Base-by-base conservation (phyloP, 2,888 invertebrate species). In the Hypomecis punctinalis region DNA sequence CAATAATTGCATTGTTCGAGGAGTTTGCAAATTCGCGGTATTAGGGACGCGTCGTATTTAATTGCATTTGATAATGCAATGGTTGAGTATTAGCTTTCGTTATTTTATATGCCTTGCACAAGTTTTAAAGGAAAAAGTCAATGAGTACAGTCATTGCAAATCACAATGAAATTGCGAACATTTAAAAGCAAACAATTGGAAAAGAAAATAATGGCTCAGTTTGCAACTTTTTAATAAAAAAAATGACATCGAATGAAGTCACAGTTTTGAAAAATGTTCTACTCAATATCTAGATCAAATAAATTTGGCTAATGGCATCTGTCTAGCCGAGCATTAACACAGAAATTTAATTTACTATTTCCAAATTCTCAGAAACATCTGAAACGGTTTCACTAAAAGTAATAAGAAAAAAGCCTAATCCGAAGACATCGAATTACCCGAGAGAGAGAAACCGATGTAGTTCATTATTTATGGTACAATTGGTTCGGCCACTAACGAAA, bases 381-480 rank as follows among this genome's bases (percentile, higher is more conserved):
- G 60, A 51, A 67, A 62, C 67, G 69, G 71, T 68, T 69, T 61
- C 60, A 70, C 68, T 62, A 69, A 65, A 71, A 69, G 68, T 71
- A 76, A 71, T 68, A 58, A 61, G 58, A 66, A 73, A 72, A 73
- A 75, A 71, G 63, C 61, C 61, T 72, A 72, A 75, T 75, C 58
- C 69, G 52, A 73, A 66, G 63, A 75, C 75, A 77, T 75, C 64
- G 72, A 75, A 76, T 76, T 76, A 72, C 61, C 68, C 53, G 63
- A 66, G 63, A 66, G 58, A 76, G 69, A 70, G 63, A 76, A 76
- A 72, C 67, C 71, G 74, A 76, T 74, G 71, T 72, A 67, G 76
- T 73, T 75, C 73, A 77, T 79, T 81, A 80, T 78, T 79, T 80
- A 79, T 78, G 70, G 76, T 72, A 73, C 75, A 72, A 71, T 73